These are phyloP conservation scores for Enteromius radiatus DNA, from an alignment of 2,797 vertebrate genomes.

Conservation along the genomic window DNA sequence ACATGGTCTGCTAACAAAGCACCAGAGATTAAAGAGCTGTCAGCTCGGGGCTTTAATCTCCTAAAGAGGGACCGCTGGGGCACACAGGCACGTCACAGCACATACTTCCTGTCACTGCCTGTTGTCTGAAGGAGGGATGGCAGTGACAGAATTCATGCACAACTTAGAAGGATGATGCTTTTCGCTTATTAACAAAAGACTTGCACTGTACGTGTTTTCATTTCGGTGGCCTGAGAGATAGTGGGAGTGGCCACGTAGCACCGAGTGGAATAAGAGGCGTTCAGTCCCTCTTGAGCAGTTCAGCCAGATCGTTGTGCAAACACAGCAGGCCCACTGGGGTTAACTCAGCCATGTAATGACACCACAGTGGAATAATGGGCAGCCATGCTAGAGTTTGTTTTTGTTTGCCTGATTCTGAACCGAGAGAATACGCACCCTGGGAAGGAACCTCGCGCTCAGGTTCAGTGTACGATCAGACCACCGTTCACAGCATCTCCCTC, in stretches of 20 bases:
- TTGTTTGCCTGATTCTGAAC: slow-evolving; percentile 54
- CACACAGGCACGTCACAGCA: slow-evolving; percentile 43
- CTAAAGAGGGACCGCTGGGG: slow-evolving; percentile 57
- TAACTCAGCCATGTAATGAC: slow-evolving; percentile 74
- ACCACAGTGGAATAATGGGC: slow-evolving; percentile 64
- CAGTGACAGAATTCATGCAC: slow-evolving; percentile 31
- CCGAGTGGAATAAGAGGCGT: slow-evolving; percentile 40
- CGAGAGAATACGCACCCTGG: neutral
- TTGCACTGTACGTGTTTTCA: neutral
- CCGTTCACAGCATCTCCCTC: neutral
- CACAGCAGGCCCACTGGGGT: slow-evolving; percentile 69
- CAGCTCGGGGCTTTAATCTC: slow-evolving; percentile 61
- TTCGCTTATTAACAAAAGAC: slow-evolving; percentile 14
- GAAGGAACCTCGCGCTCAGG: neutral
- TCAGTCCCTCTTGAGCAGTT: slow-evolving; percentile 64
- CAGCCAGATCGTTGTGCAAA: slow-evolving; percentile 74
- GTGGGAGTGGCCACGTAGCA: slow-evolving; percentile 54
- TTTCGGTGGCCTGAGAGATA: slow-evolving; percentile 47
- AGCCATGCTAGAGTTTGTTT: slow-evolving; percentile 49
- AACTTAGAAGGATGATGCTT: neutral
- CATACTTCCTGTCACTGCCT: slow-evolving; percentile 40
- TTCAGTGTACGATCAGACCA: neutral
- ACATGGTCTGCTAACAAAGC: slow-evolving; percentile 61
- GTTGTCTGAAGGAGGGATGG: slow-evolving; percentile 45
- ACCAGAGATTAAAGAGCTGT: slow-evolving; percentile 64